Base-by-base conservation (phyloP, 2,888 invertebrate species). In the Stegana nigrithorax region DNA sequence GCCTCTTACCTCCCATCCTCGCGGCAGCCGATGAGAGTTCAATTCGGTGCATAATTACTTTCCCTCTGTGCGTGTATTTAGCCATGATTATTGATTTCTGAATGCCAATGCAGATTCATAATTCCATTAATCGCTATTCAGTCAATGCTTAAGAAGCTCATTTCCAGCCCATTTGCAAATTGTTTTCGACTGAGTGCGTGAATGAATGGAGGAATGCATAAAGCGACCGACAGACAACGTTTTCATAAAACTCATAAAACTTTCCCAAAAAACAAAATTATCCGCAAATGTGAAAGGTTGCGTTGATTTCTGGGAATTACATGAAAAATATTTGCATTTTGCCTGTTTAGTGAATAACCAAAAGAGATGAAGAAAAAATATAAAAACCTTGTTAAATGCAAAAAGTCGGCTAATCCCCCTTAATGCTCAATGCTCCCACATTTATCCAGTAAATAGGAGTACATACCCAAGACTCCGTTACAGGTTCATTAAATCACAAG, bases 241-340 rank as follows among this genome's bases (percentile, higher is more conserved):
- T 76, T 70, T 73, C 71, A 67, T 64, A 62, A 60, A 26, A 55
- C 17, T 19, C 77, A 59, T 69, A 67, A 66, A 71, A 73, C 73
- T 73, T 73, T 73, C 72, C 69, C 64, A 71, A 59, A 36, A 68
- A 68, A 65, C 69, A 72, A 60, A 42, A 70, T 70, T 59, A 72
- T 68, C 77, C 75, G 73, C 64, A 70, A 77, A 75, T 75, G 75
- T 75, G 77, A 75, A 75, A 75, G 75, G 75, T 67, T 29, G 32
- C 19, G 4, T 55, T 55, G 21, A 8, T n/a, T 70, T 64, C 58
- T 59, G 58, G 66, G 62, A 59, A 47, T 27, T 19, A 14, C 47
- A 10, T 47, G 14, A 47, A 59, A 59, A 26, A 29, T 27, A 26
- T 32, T 27, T 14, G 21, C n/a, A 1, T 39, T 39, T 39, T 39